A percentile compares a stretch with the other conserved stretches of the same genome.
Conservation (phyloP, 2,797 vertebrate genomes). For the Phrynocephalus guinanensis region DNA sequence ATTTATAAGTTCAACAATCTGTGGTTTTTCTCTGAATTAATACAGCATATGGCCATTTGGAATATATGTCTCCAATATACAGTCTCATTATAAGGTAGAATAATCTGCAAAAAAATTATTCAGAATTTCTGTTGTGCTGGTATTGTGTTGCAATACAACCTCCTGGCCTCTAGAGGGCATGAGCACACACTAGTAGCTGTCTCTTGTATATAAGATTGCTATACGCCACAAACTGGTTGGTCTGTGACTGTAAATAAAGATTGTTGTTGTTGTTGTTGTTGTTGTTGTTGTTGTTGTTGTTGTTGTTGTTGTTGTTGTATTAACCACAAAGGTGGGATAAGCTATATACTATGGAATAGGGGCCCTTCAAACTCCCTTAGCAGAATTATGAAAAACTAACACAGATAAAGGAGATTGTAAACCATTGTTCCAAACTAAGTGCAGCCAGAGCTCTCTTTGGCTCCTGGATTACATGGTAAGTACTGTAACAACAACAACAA, state of each 20-base stretch:
- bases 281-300: no score
- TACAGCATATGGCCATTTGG: constrained; percentile 44
- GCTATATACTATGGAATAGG: no score
- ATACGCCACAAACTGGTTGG: not conserved
- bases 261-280: no score
- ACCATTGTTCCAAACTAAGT: not conserved
- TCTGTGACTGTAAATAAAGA: no score
- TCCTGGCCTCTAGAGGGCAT: not conserved
- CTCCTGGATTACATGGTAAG: not conserved
- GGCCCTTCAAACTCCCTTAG: no score
- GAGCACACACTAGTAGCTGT: not conserved
- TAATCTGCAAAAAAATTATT: not conserved
- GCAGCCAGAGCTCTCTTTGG: not conserved
- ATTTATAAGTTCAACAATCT: constrained; percentile 15
- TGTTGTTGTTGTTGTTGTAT: no score
- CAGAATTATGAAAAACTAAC: not conserved
- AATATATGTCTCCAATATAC: not conserved
- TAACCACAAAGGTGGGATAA: no score
- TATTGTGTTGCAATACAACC: not conserved
- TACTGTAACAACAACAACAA: not conserved
- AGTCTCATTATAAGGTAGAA: not conserved
- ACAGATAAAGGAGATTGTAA: not conserved
- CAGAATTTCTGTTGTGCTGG: not conserved
- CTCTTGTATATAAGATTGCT: not conserved
- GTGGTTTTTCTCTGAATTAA: constrained; percentile 35